phyloP scores from a whole-genome alignment of 2,797 vertebrate genomes.

The Darevskia mixta region DNA sequence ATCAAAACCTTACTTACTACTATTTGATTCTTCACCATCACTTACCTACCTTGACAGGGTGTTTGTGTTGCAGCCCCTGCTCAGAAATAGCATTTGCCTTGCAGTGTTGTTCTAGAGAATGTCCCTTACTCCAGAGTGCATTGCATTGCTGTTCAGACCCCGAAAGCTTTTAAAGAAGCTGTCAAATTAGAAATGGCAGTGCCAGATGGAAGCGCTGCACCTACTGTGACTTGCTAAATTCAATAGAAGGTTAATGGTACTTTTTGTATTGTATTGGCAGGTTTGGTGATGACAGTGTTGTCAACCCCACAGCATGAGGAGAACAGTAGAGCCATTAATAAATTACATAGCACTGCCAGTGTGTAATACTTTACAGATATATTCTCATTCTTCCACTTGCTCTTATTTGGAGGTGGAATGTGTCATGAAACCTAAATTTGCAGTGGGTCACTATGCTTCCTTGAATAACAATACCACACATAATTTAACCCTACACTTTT shows the following conservation, averaged over 20 bases:
- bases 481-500: background rate
- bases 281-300: background rate
- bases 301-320: background rate
- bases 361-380: background rate
- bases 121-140: background rate
- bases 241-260: background rate
- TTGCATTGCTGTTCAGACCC: background rate
- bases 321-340: constrained; percentile 12
- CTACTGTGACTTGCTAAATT: background rate
- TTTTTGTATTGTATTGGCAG: background rate
- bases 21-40: background rate
- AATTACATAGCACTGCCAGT: background rate
- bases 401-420: background rate
- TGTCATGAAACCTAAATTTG: background rate
- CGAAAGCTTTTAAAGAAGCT: background rate
- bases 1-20: background rate
- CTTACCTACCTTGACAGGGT: background rate
- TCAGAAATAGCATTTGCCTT: background rate
- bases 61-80: no score
- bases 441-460: background rate
- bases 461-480: background rate
- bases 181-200: constrained; percentile 2
- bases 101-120: background rate
- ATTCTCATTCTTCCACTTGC: background rate
- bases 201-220: background rate